Evolutionary conservation across 1,140 invertebrate species (phyloP).

Genomic region (Drosophila funebris): DNA sequence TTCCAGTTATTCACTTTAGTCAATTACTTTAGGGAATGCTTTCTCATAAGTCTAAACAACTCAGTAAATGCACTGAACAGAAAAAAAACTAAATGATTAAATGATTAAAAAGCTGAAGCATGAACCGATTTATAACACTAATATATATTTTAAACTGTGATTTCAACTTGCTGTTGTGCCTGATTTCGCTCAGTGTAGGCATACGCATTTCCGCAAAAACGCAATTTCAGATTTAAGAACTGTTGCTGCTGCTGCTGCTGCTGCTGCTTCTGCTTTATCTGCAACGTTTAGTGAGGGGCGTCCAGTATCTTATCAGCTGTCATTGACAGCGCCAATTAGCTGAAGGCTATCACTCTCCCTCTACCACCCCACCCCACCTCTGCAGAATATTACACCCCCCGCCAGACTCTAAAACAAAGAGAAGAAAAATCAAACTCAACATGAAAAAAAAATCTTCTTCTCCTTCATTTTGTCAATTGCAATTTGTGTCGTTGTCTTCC

Average conservation of each 20-base stretch:
- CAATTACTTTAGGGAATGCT: too few relatives aligned
- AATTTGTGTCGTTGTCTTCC: slow-evolving; percentile 22
- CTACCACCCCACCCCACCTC: background rate
- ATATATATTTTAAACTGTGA: too few relatives aligned
- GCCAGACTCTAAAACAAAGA: background rate
- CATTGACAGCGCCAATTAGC: slow-evolving; percentile 42
- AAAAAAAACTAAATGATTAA: too few relatives aligned
- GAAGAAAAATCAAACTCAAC: background rate
- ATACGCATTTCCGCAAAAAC: slow-evolving; percentile 29
- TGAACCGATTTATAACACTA: too few relatives aligned
- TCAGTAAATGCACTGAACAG: too few relatives aligned
- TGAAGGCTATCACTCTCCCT: slow-evolving; percentile 3
- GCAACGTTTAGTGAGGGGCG: slow-evolving; percentile 21
- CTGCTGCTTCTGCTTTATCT: slow-evolving; percentile 23
- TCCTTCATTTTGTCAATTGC: slow-evolving; percentile 2
- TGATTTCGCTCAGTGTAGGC: slow-evolving; percentile 2
- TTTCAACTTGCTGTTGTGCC: too few relatives aligned
- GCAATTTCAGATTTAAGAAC: slow-evolving; percentile 10
- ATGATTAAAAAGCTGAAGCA: too few relatives aligned
- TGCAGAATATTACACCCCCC: too few relatives aligned
- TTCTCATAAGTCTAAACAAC: too few relatives aligned
- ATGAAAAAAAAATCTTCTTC: slow-evolving; percentile 4
- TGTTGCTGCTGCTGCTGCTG: background rate
- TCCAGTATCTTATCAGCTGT: slow-evolving; percentile 42
- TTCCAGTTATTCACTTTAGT: too few relatives aligned